Conservation (phyloP, 2,113 vertebrate genomes). For the Malaclemys terrapin region DNA sequence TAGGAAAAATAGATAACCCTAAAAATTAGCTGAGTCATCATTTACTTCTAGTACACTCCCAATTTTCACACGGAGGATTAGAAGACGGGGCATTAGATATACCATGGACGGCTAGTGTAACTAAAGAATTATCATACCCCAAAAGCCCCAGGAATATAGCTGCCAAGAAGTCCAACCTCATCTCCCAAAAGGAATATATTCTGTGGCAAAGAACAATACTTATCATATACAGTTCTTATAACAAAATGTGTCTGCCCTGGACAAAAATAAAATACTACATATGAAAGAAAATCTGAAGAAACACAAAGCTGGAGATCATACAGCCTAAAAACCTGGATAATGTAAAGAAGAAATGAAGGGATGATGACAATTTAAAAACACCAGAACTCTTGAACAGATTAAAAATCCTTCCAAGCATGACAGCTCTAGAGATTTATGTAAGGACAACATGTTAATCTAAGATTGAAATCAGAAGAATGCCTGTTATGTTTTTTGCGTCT, state of each 20-base stretch:
- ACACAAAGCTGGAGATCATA: background rate
- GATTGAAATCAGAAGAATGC: conserved; percentile 31
- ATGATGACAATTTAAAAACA: background rate
- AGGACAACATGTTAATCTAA: background rate
- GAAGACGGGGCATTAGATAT: background rate
- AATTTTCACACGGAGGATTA: background rate
- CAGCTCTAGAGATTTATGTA: background rate
- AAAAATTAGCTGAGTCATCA: background rate
- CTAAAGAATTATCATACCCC: background rate
- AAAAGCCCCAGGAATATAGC: background rate
- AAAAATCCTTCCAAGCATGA: background rate
- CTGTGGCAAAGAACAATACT: background rate
- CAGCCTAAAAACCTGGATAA: background rate
- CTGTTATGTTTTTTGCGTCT: background rate
- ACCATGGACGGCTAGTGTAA: background rate
- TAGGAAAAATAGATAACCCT: background rate
- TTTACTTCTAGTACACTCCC: background rate
- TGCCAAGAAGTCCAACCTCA: background rate
- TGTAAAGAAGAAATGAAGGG: background rate
- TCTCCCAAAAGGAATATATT: background rate
- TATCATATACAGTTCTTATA: background rate
- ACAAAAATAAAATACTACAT: background rate
- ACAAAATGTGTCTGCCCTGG: fast-evolving
- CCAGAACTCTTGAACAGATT: background rate
- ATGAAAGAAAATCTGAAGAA: background rate